phyloP scores from a whole-genome alignment of 2,113 vertebrate species.

The Silurus meridionalis region DNA sequence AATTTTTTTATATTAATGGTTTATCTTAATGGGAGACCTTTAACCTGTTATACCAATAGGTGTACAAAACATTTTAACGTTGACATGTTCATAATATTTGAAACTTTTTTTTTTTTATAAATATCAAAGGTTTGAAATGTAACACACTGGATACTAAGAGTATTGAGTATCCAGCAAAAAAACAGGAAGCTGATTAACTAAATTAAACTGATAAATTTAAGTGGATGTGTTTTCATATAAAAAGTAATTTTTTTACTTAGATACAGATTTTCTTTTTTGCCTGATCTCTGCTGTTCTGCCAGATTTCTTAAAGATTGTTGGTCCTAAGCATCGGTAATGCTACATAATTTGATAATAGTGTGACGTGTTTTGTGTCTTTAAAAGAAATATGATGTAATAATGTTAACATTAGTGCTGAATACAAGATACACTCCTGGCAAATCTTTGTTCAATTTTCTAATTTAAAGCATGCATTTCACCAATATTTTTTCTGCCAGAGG shows the following conservation, averaged over 20 bases:
- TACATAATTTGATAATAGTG: background rate
- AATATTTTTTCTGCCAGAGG: background rate
- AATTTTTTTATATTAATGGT: background rate
- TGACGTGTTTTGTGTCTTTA: background rate
- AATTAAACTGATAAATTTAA: background rate
- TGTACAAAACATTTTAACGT: background rate
- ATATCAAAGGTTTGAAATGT: background rate
- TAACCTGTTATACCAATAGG: background rate
- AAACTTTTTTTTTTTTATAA: background rate
- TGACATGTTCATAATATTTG: background rate
- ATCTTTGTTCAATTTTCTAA: background rate
- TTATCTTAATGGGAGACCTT: background rate
- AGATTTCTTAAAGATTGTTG: background rate
- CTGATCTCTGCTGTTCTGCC: background rate
- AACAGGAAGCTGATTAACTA: background rate
- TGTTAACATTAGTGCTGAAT: background rate
- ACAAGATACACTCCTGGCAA: background rate
- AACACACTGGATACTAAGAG: background rate
- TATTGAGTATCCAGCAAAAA: background rate
- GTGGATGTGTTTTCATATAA: background rate
- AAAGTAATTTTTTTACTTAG: background rate
- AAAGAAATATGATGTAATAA: background rate
- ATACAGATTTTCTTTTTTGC: background rate
- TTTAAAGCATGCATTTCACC: background rate
- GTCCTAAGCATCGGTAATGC: background rate